These are phyloP conservation scores for Pipistrellus pipistrellus DNA, from an alignment of 2,797 vertebrate genomes.

Conservation along the genomic window DNA sequence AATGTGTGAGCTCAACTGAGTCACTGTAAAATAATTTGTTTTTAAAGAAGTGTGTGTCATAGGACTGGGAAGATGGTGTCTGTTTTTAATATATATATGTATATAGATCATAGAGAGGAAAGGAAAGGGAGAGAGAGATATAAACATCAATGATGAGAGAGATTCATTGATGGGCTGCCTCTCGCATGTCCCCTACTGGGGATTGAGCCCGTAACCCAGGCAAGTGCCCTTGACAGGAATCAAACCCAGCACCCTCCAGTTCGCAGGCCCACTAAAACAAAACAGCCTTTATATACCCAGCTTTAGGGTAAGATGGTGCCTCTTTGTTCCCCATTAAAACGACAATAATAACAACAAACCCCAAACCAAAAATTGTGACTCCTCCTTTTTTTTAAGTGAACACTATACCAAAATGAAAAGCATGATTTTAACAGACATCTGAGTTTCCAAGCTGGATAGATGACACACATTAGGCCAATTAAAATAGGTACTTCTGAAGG, in stretches of 20 bases:
- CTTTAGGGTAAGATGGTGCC: background rate
- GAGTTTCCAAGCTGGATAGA: background rate
- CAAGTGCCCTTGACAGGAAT: too few species aligned
- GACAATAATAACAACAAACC: background rate
- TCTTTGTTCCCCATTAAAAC: background rate
- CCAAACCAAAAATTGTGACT: background rate
- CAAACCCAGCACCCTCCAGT: too few species aligned
- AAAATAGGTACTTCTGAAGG: background rate
- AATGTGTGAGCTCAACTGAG: conserved; percentile 45
- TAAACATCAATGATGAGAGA: too few species aligned
- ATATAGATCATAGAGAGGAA: too few species aligned
- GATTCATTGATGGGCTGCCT: too few species aligned
- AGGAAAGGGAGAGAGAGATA: too few species aligned
- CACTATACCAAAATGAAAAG: background rate
- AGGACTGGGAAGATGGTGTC: background rate
- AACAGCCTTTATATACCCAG: too few species aligned
- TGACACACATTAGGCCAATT: too few species aligned
- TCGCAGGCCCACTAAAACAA: too few species aligned
- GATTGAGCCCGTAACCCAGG: too few species aligned
- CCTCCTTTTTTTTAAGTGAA: background rate
- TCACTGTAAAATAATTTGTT: conserved; percentile 48
- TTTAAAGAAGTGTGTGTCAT: background rate
- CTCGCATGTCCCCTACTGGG: rapidly evolving
- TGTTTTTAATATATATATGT: background rate
- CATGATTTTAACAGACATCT: background rate